Conservation (phyloP, 1,140 invertebrate species). For the Pseudomyrmex cubaensis region DNA sequence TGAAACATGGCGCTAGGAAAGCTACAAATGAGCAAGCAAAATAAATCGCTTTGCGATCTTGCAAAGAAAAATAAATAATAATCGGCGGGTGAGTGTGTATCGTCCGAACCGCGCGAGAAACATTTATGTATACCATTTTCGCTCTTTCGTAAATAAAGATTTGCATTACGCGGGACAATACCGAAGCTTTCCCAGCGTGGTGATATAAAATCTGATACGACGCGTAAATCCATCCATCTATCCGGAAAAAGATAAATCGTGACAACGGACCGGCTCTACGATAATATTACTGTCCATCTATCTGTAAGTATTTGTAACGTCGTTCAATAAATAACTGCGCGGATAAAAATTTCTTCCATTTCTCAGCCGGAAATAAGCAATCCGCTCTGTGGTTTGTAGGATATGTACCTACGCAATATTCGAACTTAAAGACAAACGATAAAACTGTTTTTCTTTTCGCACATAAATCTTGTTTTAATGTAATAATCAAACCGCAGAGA, state of each 20-base stretch:
- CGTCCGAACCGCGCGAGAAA: not conserved
- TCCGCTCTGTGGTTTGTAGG: not conserved
- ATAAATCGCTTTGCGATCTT: conserved; percentile 19
- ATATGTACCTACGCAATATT: not conserved
- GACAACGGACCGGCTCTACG: not conserved
- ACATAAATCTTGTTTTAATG: not conserved
- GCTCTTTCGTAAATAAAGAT: conserved; percentile 49
- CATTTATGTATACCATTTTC: conserved; percentile 22
- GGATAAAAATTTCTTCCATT: not conserved
- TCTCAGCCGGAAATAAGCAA: not conserved
- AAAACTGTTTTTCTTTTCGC: not conserved
- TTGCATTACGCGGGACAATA: conserved; percentile 27
- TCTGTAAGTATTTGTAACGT: conserved; percentile 25
- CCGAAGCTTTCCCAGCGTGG: not conserved
- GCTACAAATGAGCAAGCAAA: conserved; percentile 42
- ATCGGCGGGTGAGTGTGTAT: not conserved
- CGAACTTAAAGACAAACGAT: not conserved
- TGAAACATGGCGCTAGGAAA: conserved; percentile 11
- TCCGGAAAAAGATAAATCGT: conserved; percentile 42
- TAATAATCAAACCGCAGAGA: not conserved
- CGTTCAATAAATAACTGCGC: conserved; percentile 13
- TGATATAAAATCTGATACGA: conserved; percentile 66
- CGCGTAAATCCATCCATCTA: conserved; percentile 19
- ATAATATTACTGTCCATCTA: conserved; percentile 41
- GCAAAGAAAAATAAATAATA: conserved; percentile 44